Conservation (phyloP, 2,113 vertebrate genomes). For the Spermophilus dauricus region DNA sequence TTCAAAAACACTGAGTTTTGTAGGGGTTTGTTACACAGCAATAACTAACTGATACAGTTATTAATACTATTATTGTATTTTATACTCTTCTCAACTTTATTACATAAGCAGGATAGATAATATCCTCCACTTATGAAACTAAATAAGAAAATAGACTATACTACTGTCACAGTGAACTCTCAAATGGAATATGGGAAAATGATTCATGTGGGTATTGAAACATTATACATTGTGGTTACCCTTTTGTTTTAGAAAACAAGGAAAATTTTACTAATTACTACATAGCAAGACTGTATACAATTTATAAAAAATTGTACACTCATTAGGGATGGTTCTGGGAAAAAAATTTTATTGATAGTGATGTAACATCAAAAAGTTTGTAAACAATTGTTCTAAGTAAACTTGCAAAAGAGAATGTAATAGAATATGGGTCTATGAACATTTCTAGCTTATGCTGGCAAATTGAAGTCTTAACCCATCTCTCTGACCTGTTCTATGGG, state of each 20-base stretch:
- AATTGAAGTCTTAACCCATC: background rate
- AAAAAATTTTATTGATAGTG: constrained; percentile 23
- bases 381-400: constrained; percentile 20
- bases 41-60: background rate
- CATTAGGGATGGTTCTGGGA: background rate
- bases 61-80: background rate
- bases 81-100: background rate
- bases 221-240: background rate
- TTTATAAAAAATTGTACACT: constrained; percentile 5
- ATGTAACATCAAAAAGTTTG: constrained; percentile 21
- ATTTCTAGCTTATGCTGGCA: background rate
- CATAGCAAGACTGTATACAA: background rate
- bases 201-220: background rate
- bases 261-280: constrained; percentile 40
- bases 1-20: background rate
- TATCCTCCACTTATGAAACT: background rate
- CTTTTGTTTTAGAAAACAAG: constrained; percentile 21
- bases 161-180: background rate
- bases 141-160: background rate
- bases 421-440: background rate
- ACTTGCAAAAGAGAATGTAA: background rate
- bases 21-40: background rate
- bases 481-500: background rate
- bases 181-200: background rate
- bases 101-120: background rate